These are phyloP conservation scores for Xestia ashworthii DNA, from an alignment of 2,888 invertebrate species.

Conservation along the genomic window DNA sequence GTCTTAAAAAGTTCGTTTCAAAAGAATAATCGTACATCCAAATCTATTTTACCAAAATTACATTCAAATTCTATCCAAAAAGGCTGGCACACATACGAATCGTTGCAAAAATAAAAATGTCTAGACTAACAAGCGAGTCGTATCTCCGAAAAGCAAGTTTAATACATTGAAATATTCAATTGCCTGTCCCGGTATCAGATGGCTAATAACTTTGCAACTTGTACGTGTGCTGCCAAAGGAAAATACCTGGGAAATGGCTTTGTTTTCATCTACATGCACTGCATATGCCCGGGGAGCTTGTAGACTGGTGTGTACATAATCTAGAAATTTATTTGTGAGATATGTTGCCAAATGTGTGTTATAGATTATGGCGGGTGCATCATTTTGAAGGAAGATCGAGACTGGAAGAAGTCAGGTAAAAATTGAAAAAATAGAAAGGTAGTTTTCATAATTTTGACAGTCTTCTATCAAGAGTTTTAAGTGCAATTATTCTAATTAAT, in stretches of 20 bases:
- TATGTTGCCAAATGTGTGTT: slow-evolving; percentile 45
- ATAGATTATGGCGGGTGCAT: slow-evolving; percentile 21
- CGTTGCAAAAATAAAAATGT: slow-evolving; percentile 60
- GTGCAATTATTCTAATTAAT: not conserved
- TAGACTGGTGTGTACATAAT: slow-evolving; percentile 55
- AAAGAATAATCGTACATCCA: not conserved
- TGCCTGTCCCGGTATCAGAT: slow-evolving; percentile 74
- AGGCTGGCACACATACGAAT: slow-evolving; percentile 42
- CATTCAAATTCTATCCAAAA: slow-evolving; percentile 12
- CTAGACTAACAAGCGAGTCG: slow-evolving; percentile 54
- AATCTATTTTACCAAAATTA: not conserved
- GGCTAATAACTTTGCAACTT: slow-evolving; percentile 75
- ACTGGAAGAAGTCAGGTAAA: not conserved
- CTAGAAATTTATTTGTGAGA: slow-evolving; percentile 62
- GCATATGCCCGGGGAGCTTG: slow-evolving; percentile 61
- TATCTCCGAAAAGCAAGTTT: slow-evolving; percentile 60
- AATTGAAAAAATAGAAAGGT: not conserved
- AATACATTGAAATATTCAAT: slow-evolving; percentile 77
- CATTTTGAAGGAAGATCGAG: not conserved
- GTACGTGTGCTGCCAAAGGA: slow-evolving; percentile 70
- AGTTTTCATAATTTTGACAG: too few relatives aligned
- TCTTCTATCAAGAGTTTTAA: not conserved
- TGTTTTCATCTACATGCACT: slow-evolving; percentile 72
- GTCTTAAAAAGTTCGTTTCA: not conserved
- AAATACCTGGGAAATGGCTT: slow-evolving; percentile 74